A percentile compares a stretch with the other conserved stretches of the same genome.
Evolutionary conservation across 2,888 invertebrate species (phyloP).

Genomic region (Euphydryas editha): DNA sequence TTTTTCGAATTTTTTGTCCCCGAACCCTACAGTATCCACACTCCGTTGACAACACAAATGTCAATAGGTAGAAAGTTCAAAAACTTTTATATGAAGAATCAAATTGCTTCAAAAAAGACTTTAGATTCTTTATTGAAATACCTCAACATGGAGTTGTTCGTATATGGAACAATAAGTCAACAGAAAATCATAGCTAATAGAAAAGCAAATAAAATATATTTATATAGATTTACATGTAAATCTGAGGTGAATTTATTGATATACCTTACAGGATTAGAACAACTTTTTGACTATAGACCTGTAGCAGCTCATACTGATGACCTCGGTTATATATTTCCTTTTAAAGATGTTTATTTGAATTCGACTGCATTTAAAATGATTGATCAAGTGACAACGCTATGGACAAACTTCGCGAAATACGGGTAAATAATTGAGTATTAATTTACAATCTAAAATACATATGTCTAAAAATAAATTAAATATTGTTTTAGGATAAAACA

Average conservation of each 20-base stretch:
- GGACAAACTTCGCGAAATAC: too few species aligned
- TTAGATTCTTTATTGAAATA: conserved; percentile 45
- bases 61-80: conserved; percentile 48
- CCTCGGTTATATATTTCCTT: too few species aligned
- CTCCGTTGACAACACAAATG: conserved; percentile 45
- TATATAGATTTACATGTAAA: conserved; percentile 55
- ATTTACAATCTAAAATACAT: conserved; percentile 35
- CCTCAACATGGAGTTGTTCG: conserved; percentile 22
- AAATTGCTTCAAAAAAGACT: conserved; percentile 40
- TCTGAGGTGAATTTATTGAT: conserved; percentile 50
- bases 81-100: conserved; percentile 45
- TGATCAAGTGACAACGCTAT: too few species aligned
- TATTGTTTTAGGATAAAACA: too few species aligned
- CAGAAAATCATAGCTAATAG: conserved; percentile 47
- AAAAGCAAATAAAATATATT: conserved; percentile 47
- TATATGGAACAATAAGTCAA: conserved; percentile 44
- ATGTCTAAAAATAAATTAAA: too few species aligned
- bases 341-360: too few species aligned
- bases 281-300: too few species aligned
- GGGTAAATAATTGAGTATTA: too few species aligned
- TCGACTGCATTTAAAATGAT: too few species aligned
- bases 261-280: not conserved
- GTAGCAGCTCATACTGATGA: too few species aligned
- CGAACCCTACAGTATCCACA: conserved; percentile 38
- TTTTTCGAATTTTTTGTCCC: conserved; percentile 22